A percentile compares a stretch with the other conserved stretches of the same genome.
Conservation (phyloP, 2,113 vertebrate species). For the Chlamydotis undulata region DNA sequence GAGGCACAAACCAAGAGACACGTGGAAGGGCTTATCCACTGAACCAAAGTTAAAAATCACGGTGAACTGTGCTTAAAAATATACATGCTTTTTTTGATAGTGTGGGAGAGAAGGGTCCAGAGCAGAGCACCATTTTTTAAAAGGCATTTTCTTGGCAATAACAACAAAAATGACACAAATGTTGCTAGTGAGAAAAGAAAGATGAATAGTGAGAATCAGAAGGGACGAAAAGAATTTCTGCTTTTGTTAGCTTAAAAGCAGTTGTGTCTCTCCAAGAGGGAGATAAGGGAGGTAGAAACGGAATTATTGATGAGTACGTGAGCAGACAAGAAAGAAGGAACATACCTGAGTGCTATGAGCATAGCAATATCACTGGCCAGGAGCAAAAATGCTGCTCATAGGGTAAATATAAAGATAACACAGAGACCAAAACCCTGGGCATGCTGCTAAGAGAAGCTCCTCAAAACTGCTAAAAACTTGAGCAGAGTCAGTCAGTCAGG, state of each 20-base stretch:
- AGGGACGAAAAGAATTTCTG: slow-evolving; percentile 11
- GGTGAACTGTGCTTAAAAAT: slow-evolving; percentile 5
- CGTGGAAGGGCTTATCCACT: neutral
- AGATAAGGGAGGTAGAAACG: slow-evolving; percentile 51
- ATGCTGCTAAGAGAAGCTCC: neutral
- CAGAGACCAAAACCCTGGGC: neutral
- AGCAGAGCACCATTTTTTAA: neutral
- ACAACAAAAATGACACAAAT: neutral
- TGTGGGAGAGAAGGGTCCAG: neutral
- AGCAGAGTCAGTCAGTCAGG: neutral
- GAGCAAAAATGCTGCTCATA: slow-evolving; percentile 11
- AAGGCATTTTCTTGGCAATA: neutral
- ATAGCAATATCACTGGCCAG: slow-evolving; percentile 8
- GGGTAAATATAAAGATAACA: neutral
- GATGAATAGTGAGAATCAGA: slow-evolving; percentile 32
- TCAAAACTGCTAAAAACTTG: neutral
- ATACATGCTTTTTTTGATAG: neutral
- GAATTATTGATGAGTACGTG: slow-evolving; percentile 33
- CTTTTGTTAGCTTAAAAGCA: slow-evolving; percentile 2
- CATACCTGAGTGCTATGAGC: neutral
- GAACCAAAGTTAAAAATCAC: neutral
- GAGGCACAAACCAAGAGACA: neutral
- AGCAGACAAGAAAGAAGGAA: slow-evolving; percentile 17
- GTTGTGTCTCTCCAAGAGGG: neutral
- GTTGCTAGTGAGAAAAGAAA: neutral